Evolutionary conservation across 2,888 invertebrate genomes (phyloP).

Genomic region (Steinernema hermaphroditum): DNA sequence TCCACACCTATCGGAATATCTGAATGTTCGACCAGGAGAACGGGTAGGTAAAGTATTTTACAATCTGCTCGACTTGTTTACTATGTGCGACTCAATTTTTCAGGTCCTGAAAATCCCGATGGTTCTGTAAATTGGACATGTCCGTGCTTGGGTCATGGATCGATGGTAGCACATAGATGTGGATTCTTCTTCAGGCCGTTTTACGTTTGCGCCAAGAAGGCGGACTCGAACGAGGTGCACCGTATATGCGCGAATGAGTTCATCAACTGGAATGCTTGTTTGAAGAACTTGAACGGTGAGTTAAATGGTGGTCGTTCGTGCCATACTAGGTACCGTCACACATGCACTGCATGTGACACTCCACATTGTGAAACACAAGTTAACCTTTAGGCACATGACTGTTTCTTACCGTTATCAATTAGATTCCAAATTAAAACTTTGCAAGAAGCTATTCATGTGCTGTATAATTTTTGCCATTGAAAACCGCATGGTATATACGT

Average conservation of each 20-base stretch:
- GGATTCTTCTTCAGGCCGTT: slow-evolving; percentile 21
- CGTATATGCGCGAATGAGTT: not conserved
- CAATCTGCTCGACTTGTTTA: too few species aligned
- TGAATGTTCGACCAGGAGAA: slow-evolving; percentile 10
- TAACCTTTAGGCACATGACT: too few species aligned
- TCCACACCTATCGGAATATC: not conserved
- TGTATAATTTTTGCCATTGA: too few species aligned
- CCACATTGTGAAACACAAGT: too few species aligned
- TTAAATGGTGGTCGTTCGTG: too few species aligned
- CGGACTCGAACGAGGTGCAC: not conserved
- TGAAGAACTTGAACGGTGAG: slow-evolving; percentile 5
- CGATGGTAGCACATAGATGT: slow-evolving; percentile 6
- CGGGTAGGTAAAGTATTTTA: slow-evolving; percentile 17
- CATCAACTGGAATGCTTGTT: slow-evolving; percentile 20
- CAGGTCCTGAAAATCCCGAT: slow-evolving; percentile 11
- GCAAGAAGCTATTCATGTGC: too few species aligned
- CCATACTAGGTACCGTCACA: too few species aligned
- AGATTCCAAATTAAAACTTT: too few species aligned
- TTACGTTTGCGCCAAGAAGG: slow-evolving; percentile 13
- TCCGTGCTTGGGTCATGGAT: slow-evolving; percentile 13
- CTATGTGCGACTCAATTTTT: not conserved
- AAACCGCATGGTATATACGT: too few species aligned
- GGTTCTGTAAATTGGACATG: slow-evolving; percentile 26
- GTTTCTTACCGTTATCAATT: too few species aligned
- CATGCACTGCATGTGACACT: too few species aligned